A percentile compares a stretch with the other conserved stretches of the same genome.
Evolutionary conservation across 2,797 vertebrate genomes (phyloP).

Genomic region (Karalla daura): DNA sequence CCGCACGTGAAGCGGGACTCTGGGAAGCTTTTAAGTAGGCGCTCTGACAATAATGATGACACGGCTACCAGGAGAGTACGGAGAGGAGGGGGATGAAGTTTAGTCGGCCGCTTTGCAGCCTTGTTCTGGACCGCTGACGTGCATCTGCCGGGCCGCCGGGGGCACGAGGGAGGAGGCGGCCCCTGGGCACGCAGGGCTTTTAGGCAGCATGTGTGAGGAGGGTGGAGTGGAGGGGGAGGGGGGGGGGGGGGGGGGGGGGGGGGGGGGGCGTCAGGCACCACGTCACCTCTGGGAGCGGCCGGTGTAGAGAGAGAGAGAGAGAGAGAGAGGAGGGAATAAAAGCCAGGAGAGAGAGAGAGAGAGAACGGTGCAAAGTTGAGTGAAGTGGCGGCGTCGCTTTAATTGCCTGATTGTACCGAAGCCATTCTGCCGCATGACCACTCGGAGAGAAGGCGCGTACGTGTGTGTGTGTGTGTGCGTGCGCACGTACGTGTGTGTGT

Average conservation of each 20-base stretch:
- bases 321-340: background rate
- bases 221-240: too few relatives aligned
- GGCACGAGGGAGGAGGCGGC: conserved; percentile 35
- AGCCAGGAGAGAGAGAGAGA: conserved; percentile 27
- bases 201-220: conserved; percentile 61
- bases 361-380: conserved; percentile 52
- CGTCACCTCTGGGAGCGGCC: conserved; percentile 53
- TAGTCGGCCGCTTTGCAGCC: conserved; percentile 33
- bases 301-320: conserved; percentile 10
- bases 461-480: conserved; percentile 16
- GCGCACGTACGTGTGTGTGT: conserved; percentile 16
- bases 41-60: conserved; percentile 63
- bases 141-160: conserved; percentile 16
- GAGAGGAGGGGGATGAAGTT: conserved; percentile 39
- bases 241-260: too few relatives aligned
- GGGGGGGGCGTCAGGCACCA: too few relatives aligned
- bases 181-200: conserved; percentile 71
- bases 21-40: conserved; percentile 76
- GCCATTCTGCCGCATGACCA: conserved; percentile 69
- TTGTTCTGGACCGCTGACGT: conserved; percentile 18
- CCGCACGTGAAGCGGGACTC: conserved; percentile 60
- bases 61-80: conserved; percentile 58
- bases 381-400: conserved; percentile 65
- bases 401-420: conserved; percentile 78
- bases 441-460: conserved; percentile 39